Evolutionary conservation across 2,797 vertebrate species (phyloP).

Genomic region (Molossus molossus): DNA sequence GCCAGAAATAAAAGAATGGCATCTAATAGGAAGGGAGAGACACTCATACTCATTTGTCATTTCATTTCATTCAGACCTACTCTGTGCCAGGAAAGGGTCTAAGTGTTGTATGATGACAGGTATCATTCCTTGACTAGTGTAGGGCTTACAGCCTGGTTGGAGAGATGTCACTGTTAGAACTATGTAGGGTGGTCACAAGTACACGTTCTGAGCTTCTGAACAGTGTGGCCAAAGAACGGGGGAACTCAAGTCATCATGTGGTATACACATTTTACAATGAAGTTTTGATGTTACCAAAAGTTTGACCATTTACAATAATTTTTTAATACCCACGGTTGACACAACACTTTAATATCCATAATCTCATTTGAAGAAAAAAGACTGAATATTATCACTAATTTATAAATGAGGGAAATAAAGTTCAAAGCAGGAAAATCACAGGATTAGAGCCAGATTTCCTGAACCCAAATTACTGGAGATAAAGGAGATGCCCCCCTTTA

Average conservation of each 20-base stretch:
- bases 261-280: neutral
- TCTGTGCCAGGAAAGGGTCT: neutral
- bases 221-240: neutral
- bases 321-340: neutral
- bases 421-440: constrained; percentile 9
- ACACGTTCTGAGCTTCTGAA: neutral
- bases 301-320: neutral
- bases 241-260: neutral
- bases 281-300: neutral
- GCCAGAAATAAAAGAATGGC: neutral
- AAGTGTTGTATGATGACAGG: neutral
- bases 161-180: neutral
- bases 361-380: constrained; percentile 22
- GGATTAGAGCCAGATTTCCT: neutral
- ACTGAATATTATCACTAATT: neutral
- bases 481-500: neutral
- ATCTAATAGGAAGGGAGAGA: neutral
- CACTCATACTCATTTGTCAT: neutral
- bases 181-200: neutral
- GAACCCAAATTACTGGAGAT: neutral
- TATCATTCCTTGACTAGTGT: neutral
- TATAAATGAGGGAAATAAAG: constrained; percentile 3
- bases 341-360: constrained; percentile 29
- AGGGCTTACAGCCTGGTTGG: neutral
- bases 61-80: neutral